Evolutionary conservation across 2,797 vertebrate genomes (phyloP).

Genomic region (Eupleurogrammus muticus): DNA sequence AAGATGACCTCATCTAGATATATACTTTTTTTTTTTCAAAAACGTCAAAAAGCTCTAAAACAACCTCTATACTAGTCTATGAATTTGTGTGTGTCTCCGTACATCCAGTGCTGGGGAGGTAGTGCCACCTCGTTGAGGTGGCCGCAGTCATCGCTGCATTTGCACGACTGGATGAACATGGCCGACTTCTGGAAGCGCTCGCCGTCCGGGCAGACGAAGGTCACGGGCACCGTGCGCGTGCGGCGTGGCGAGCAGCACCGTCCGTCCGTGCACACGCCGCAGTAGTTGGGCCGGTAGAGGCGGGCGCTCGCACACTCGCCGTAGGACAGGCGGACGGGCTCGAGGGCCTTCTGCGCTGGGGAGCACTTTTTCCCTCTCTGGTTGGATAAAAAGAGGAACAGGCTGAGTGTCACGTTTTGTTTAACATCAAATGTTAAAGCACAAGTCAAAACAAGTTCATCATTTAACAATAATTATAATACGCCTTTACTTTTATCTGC

Average conservation of each 20-base stretch:
- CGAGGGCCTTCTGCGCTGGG: constrained; percentile 68
- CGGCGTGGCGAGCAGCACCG: constrained; percentile 80
- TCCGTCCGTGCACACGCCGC: constrained; percentile 75
- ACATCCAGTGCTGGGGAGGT: constrained; percentile 79
- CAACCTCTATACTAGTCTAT: constrained; percentile 58
- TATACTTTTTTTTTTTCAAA: no score
- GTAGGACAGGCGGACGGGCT: constrained; percentile 71
- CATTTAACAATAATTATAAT: background rate
- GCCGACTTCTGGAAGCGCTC: constrained; percentile 71
- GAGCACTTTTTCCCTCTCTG: constrained; percentile 80
- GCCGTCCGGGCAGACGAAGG: constrained; percentile 77
- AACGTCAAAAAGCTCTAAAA: background rate
- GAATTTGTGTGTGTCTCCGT: constrained; percentile 81
- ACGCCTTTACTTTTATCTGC: constrained; percentile 17
- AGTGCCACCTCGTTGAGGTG: constrained; percentile 78
- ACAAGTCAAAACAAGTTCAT: background rate
- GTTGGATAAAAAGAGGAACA: constrained; percentile 18
- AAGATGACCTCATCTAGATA: constrained; percentile 34
- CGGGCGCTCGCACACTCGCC: constrained; percentile 78
- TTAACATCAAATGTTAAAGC: background rate
- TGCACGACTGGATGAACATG: constrained; percentile 85
- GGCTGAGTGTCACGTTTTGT: background rate
- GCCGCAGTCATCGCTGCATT: constrained; percentile 77
- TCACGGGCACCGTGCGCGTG: constrained; percentile 76
- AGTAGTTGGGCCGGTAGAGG: constrained; percentile 81